A percentile compares a stretch with the other conserved stretches of the same genome.
phyloP scores from a whole-genome alignment of 2,113 vertebrate species.

The Egretta garzetta region DNA sequence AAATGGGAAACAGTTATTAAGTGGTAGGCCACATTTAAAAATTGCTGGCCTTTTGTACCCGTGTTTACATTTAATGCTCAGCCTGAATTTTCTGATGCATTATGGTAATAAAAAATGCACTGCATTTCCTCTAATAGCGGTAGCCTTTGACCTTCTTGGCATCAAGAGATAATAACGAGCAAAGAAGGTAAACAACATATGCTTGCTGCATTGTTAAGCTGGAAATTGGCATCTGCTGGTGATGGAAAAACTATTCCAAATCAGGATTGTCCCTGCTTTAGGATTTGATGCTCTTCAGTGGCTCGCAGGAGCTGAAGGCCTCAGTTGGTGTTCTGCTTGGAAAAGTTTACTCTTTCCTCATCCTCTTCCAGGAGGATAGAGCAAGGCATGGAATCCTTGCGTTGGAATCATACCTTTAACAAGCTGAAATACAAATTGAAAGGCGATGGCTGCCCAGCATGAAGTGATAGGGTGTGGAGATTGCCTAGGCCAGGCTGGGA shows the following conservation, averaged over 20 bases:
- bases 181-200: neutral
- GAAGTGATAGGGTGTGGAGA: neutral
- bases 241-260: neutral
- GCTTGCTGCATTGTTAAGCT: neutral
- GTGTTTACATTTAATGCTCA: neutral
- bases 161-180: neutral
- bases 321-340: neutral
- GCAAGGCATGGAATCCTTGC: neutral
- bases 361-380: neutral
- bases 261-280: neutral
- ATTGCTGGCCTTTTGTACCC: slow-evolving; percentile 18
- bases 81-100: slow-evolving; percentile 36
- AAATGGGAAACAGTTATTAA: slow-evolving; percentile 31
- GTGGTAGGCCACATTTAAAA: slow-evolving; percentile 11
- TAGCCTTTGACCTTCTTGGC: slow-evolving; percentile 14
- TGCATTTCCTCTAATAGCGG: neutral
- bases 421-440: neutral
- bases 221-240: neutral
- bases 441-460: accelerated
- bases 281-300: neutral
- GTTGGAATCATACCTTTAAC: accelerated
- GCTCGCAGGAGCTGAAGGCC: neutral
- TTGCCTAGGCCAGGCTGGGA: neutral
- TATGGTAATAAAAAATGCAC: slow-evolving; percentile 27
- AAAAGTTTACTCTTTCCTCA: neutral